A percentile compares a stretch with the other conserved stretches of the same genome.
phyloP scores from a whole-genome alignment of 1,140 invertebrate genomes.

The Leptinotarsa undecemlineata region DNA sequence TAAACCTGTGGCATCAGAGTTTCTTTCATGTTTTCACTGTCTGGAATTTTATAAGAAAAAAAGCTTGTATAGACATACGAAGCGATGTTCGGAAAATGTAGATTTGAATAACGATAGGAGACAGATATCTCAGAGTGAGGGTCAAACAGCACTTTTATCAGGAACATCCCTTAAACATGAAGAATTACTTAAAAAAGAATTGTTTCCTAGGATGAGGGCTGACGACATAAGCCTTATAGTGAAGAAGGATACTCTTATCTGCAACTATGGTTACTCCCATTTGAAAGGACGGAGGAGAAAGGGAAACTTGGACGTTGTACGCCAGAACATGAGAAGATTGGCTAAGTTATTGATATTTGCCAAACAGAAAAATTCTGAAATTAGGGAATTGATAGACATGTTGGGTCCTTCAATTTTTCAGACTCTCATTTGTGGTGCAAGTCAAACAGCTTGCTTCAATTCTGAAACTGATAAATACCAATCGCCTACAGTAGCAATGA shows the following conservation, averaged over 20 bases:
- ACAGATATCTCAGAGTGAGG: background rate
- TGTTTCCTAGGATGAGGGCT: too few relatives aligned
- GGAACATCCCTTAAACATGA: background rate
- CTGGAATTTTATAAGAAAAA: slow-evolving; percentile 31
- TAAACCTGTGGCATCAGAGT: background rate
- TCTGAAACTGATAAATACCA: too few relatives aligned
- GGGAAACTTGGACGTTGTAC: slow-evolving; percentile 7
- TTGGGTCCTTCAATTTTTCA: too few relatives aligned
- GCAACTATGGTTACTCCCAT: background rate
- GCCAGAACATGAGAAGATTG: background rate
- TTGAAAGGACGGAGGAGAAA: background rate
- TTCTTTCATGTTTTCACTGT: slow-evolving; percentile 31
- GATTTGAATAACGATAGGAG: background rate
- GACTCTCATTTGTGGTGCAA: too few relatives aligned
- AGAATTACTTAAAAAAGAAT: background rate
- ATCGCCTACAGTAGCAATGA: too few relatives aligned
- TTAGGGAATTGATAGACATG: too few relatives aligned
- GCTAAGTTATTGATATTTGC: background rate
- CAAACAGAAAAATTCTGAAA: too few relatives aligned
- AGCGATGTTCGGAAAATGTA: slow-evolving; percentile 18
- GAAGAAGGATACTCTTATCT: too few relatives aligned
- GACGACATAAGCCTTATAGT: too few relatives aligned
- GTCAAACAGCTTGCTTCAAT: too few relatives aligned
- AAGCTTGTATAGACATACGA: slow-evolving; percentile 31
- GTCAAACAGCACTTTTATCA: background rate